These are phyloP conservation scores for Tolmerus cingulatus DNA, from an alignment of 2,888 invertebrate species.

Conservation along the genomic window DNA sequence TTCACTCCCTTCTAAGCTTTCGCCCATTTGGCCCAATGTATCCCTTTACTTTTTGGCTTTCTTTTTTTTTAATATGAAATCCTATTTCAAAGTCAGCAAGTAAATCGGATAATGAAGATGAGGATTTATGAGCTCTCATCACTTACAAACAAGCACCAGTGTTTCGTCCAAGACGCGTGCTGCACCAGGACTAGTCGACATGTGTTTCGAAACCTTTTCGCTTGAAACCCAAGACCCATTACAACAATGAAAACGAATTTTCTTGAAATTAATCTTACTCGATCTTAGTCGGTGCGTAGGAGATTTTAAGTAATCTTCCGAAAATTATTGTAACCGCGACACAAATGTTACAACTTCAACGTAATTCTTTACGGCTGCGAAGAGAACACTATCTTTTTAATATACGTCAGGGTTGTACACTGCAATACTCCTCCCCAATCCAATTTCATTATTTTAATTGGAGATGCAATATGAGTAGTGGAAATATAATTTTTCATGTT, in stretches of 20 bases:
- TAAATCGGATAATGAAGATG: constrained; percentile 23
- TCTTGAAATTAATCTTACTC: background rate
- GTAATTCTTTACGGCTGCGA: background rate
- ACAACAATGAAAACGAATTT: constrained; percentile 21
- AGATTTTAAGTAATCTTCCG: background rate
- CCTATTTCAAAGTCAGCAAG: constrained; percentile 3
- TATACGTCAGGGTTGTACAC: background rate
- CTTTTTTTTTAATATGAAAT: background rate
- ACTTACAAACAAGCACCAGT: background rate
- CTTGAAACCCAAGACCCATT: background rate
- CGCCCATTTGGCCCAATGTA: background rate
- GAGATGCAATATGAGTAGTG: no score
- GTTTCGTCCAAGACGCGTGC: background rate
- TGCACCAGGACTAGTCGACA: background rate
- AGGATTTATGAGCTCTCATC: background rate
- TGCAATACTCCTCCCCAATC: no score
- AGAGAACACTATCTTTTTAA: background rate
- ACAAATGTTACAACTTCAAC: background rate
- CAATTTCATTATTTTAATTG: no score
- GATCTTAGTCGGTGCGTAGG: background rate
- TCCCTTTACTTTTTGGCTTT: background rate
- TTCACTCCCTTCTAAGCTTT: background rate
- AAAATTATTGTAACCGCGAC: background rate
- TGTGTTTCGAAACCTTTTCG: background rate
- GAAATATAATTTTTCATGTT: no score